These are phyloP conservation scores for Plusia festucae DNA, from an alignment of 2,888 invertebrate genomes.

Conservation along the genomic window DNA sequence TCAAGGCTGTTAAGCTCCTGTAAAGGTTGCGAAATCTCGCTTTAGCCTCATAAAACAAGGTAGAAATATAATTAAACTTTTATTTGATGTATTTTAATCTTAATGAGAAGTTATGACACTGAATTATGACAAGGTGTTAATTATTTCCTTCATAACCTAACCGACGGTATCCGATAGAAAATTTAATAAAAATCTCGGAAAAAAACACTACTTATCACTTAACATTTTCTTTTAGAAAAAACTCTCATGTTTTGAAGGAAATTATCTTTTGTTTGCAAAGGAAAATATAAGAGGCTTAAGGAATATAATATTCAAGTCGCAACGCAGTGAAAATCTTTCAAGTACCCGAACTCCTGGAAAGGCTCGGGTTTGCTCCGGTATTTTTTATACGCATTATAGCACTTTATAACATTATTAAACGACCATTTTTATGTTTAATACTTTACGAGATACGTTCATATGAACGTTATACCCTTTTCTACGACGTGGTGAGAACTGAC, in stretches of 20 bases:
- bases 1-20: too few species aligned
- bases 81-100: not conserved
- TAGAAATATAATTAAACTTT: not conserved
- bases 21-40: too few species aligned
- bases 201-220: conserved; percentile 10
- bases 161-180: not conserved
- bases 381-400: conserved; percentile 52
- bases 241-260: conserved; percentile 16
- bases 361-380: conserved; percentile 33
- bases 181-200: not conserved
- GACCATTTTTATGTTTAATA: conserved; percentile 42
- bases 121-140: not conserved
- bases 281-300: conserved; percentile 58
- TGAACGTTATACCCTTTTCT: not conserved
- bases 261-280: conserved; percentile 38
- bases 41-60: not conserved
- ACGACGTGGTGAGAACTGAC: not conserved
- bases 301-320: conserved; percentile 48
- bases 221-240: conserved; percentile 28
- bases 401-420: conserved; percentile 49
- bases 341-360: conserved; percentile 42
- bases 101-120: not conserved
- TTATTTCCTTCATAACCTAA: not conserved
- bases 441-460: conserved; percentile 15
- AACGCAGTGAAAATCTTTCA: conserved; percentile 37